Base-by-base conservation (phyloP, 2,113 vertebrate species). In the Spea multiplicata region DNA sequence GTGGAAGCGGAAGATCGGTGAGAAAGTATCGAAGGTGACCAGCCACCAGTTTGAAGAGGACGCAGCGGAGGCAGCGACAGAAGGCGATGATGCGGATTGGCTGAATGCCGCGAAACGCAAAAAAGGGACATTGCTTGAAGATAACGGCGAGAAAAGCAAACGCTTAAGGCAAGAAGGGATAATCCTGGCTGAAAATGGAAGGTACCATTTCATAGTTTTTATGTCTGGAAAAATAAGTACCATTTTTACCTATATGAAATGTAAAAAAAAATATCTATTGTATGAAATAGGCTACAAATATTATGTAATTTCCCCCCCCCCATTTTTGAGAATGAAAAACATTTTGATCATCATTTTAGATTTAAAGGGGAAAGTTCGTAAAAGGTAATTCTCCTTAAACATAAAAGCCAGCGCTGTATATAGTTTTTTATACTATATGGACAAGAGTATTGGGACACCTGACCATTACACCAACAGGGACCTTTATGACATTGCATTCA, bases 1-100 rank as follows among this genome's bases (percentile, higher is more conserved):
- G 5, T 99, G 97, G 97, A 99, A 98, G 86, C 94, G 95, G 76
- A 98, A 95, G 84, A 94, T 92, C 5, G 97, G 97, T 0, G 97
- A 99, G 86, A 96, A 93, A 79, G 96, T 99, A 47, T 98, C 95
- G 0, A 97, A 92, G 85, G 87, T 88, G 3, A 93, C 86, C 5
- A 93, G 94, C 5, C 94, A 95, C 87, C 93, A 94, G n/a, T 99
- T 99, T 81, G 94, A 96, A 83, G 91, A 93, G 0, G 94, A 95
- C 74, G 91, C 92, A 66, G 90, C 91, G 0, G 86, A 90, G 6
- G 86, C 78, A 3, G 57, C 50, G 3, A 55, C 16, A 3, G 87
- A 81, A 46, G 84, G 82, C 0, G 89, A 91, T 8, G 93, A 93
- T 3, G 91, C 88, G 13, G 91, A 87, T 83, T 95, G 96, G 95